A percentile compares a stretch with the other conserved stretches of the same genome.
Conservation (phyloP, 2,113 vertebrate species). For the Heteronetta atricapilla region DNA sequence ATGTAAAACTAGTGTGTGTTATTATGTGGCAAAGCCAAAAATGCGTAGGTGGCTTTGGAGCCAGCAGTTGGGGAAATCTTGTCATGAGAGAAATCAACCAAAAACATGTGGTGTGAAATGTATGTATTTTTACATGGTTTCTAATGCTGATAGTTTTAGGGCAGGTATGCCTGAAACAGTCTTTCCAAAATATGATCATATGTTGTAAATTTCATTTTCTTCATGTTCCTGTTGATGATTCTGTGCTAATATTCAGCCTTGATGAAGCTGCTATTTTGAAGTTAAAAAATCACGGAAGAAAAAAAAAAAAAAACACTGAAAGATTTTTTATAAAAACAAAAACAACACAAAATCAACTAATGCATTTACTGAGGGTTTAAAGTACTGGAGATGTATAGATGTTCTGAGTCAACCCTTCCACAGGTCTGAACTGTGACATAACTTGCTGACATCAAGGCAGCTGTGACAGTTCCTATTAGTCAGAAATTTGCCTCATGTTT, state of each 20-base stretch:
- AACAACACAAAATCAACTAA: neutral
- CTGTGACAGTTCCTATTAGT: neutral
- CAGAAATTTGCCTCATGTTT: neutral
- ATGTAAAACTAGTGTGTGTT: accelerated
- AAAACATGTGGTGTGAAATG: neutral
- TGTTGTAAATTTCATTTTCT: neutral
- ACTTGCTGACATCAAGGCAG: neutral
- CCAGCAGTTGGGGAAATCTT: neutral
- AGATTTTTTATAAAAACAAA: too few species aligned
- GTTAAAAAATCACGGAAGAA: too few species aligned
- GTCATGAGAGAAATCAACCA: neutral
- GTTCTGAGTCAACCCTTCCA: neutral
- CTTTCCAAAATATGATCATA: neutral
- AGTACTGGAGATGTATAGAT: neutral
- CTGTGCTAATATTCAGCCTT: neutral
- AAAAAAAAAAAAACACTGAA: too few species aligned
- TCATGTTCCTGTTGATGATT: neutral
- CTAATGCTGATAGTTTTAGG: neutral
- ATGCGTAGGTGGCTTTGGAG: neutral
- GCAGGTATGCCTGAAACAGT: neutral
- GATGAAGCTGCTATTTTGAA: neutral
- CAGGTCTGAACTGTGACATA: neutral
- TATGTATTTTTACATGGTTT: neutral
- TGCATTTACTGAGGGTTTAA: neutral
- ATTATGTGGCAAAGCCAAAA: neutral